phyloP scores from a whole-genome alignment of 2,113 vertebrate species.

The Poicephalus gulielmi region DNA sequence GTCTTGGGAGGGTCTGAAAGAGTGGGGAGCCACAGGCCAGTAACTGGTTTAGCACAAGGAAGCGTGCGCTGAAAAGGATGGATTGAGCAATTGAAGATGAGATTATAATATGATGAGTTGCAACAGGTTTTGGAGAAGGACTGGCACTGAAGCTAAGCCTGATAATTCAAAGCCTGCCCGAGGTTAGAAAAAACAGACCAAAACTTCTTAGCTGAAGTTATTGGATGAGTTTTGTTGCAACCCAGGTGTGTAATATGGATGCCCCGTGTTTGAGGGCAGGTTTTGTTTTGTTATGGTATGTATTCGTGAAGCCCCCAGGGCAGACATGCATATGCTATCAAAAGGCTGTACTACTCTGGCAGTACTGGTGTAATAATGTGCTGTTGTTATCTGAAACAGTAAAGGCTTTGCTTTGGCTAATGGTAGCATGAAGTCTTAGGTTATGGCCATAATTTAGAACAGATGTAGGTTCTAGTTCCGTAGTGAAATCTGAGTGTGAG shows the following conservation, averaged over 20 bases:
- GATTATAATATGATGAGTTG: not conserved
- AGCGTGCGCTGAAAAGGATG: not conserved
- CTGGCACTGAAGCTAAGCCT: not conserved
- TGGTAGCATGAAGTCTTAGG: not conserved
- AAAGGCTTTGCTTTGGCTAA: not conserved
- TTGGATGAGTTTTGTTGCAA: not conserved
- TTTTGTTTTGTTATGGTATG: not conserved
- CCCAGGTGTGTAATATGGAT: not conserved
- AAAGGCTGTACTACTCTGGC: not conserved
- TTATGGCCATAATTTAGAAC: not conserved
- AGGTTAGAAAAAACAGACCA: not conserved
- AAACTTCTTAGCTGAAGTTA: not conserved
- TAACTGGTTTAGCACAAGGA: not conserved
- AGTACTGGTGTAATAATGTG: too few relatives aligned
- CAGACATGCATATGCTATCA: fast-evolving
- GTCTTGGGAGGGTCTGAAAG: not conserved
- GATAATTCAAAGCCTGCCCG: not conserved
- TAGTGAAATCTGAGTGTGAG: not conserved
- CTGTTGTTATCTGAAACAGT: not conserved
- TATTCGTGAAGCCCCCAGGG: not conserved
- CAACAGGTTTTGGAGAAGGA: not conserved
- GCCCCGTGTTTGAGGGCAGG: not conserved
- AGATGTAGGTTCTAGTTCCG: not conserved
- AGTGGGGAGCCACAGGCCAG: not conserved
- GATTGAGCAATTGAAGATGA: not conserved